Evolutionary conservation across 2,797 vertebrate genomes (phyloP).

Genomic region (Cynodonichthys magdalenae): DNA sequence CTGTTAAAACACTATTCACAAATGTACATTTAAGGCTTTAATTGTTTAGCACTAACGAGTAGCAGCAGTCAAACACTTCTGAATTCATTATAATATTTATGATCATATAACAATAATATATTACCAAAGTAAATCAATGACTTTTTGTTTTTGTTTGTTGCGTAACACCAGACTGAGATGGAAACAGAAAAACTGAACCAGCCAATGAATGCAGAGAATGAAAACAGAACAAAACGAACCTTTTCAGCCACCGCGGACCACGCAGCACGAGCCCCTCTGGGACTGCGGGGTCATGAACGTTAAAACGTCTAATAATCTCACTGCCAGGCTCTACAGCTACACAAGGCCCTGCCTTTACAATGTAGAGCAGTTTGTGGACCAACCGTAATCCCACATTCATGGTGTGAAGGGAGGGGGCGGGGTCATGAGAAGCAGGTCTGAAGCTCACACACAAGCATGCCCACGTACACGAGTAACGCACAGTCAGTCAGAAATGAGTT

Average conservation of each 20-base stretch:
- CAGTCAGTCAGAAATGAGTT: conserved; percentile 28
- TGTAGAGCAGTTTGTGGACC: conserved; percentile 56
- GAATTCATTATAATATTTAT: conserved; percentile 81
- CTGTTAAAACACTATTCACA: conserved; percentile 81
- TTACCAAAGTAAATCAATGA: conserved; percentile 78
- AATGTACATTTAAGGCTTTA: conserved; percentile 87
- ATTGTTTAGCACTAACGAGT: conserved; percentile 85
- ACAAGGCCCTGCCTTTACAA: conserved; percentile 26
- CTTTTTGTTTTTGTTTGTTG: conserved; percentile 48
- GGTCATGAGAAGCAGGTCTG: conserved; percentile 41
- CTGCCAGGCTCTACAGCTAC: conserved; percentile 43
- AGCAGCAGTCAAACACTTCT: conserved; percentile 89
- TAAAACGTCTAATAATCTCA: conserved; percentile 40
- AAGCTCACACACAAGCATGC: not conserved
- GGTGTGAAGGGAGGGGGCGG: conserved; percentile 49
- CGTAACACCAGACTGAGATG: conserved; percentile 52
- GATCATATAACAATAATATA: conserved; percentile 80
- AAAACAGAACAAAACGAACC: conserved; percentile 19
- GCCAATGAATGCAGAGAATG: conserved; percentile 45
- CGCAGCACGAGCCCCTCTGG: conserved; percentile 46
- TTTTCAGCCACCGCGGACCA: conserved; percentile 48
- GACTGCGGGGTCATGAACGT: conserved; percentile 47
- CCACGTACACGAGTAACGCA: conserved; percentile 9
- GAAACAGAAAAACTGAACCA: conserved; percentile 39
- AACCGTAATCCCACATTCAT: conserved; percentile 69